Evolutionary conservation across 2,113 vertebrate genomes (phyloP).

Genomic region (Erpornis zantholeuca): DNA sequence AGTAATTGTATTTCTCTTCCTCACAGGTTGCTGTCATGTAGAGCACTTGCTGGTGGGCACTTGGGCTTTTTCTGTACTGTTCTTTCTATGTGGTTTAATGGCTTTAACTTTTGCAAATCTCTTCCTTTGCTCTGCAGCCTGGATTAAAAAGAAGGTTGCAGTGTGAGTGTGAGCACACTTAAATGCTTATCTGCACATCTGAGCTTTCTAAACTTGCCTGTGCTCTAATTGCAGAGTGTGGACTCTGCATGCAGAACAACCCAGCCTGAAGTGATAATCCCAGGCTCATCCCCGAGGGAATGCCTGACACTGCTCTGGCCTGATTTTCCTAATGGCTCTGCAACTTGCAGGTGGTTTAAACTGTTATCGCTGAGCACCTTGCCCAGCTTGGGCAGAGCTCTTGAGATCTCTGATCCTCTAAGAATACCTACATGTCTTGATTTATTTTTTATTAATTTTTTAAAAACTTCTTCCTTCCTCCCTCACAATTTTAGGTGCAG

Average conservation of each 20-base stretch:
- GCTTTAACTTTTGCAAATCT: background rate
- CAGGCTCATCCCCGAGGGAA: background rate
- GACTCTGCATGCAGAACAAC: conserved; percentile 9
- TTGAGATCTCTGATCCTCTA: background rate
- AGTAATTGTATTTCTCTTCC: background rate
- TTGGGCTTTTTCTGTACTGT: background rate
- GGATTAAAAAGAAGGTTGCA: background rate
- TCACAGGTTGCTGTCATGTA: background rate
- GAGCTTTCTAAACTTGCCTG: conserved; percentile 23
- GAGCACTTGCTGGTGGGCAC: background rate
- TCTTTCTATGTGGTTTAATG: background rate
- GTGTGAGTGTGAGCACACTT: background rate
- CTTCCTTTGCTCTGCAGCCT: background rate
- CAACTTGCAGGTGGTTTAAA: conserved; percentile 9
- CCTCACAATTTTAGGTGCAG: background rate
- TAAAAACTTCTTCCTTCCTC: background rate
- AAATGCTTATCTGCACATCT: conserved; percentile 40
- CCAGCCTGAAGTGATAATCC: conserved; percentile 42
- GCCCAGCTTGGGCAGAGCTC: background rate
- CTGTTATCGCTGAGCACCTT: background rate
- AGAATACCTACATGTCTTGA: background rate
- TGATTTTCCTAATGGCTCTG: conserved; percentile 43
- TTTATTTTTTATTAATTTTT: background rate
- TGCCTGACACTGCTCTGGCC: conserved; percentile 31
- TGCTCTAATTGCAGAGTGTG: conserved; percentile 47